Conservation (phyloP, 2,113 vertebrate species). For the Psilopsiagon aurifrons region DNA sequence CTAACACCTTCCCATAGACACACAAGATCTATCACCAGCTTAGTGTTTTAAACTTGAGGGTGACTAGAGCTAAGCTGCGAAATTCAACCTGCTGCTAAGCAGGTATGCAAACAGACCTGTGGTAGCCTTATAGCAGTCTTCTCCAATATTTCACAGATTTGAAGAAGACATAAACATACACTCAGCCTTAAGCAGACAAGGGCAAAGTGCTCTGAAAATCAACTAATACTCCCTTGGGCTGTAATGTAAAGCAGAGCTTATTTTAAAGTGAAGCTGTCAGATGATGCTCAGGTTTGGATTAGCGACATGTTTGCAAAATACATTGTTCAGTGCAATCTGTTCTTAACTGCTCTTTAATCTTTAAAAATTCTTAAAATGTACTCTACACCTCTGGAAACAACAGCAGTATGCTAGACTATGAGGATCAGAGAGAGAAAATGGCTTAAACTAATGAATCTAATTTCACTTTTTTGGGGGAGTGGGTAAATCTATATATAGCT, state of each 20-base stretch:
- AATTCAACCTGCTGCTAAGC: background rate
- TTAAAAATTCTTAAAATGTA: background rate
- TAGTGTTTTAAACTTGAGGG: background rate
- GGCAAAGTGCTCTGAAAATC: background rate
- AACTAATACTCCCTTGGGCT: background rate
- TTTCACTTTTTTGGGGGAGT: rapidly evolving
- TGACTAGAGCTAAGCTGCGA: background rate
- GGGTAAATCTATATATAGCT: background rate
- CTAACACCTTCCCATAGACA: background rate
- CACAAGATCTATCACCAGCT: background rate
- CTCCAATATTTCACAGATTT: background rate
- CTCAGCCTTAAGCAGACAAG: background rate
- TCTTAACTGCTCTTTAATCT: background rate
- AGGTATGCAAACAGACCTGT: background rate
- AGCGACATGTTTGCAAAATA: background rate
- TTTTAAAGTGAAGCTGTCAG: background rate
- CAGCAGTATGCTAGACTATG: background rate
- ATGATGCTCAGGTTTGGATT: background rate
- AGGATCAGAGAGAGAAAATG: background rate
- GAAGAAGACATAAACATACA: background rate
- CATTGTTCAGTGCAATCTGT: background rate
- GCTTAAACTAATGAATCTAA: background rate
- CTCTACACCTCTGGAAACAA: background rate
- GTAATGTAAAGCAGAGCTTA: background rate
- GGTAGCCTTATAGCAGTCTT: background rate